These are phyloP conservation scores for Caenorhabditis sinica DNA, from an alignment of 2,888 invertebrate genomes.

Conservation along the genomic window DNA sequence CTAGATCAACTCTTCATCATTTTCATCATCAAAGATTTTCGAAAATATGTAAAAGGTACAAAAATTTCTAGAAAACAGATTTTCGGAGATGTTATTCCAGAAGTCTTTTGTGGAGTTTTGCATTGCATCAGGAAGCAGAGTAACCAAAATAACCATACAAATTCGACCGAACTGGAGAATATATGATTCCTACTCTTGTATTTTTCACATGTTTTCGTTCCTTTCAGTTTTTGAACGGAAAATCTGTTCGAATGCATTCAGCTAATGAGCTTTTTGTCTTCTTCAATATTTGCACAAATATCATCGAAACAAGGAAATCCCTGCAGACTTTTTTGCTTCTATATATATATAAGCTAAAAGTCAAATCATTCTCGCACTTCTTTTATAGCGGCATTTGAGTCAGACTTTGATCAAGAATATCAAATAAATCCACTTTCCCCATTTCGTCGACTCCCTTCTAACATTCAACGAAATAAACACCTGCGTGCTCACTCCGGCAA, in stretches of 20 bases:
- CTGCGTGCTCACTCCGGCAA: constrained; percentile 3
- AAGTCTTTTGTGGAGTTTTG: constrained; percentile 1
- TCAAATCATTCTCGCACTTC: not conserved
- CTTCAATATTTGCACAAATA: not conserved
- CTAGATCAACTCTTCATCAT: constrained; percentile 32
- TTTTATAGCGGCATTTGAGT: not conserved
- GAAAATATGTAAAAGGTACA: constrained; percentile 12
- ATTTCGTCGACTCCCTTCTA: not conserved
- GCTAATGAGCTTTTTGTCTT: not conserved
- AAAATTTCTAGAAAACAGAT: not conserved
- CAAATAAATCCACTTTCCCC: constrained; percentile 1
- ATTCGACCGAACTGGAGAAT: constrained; percentile 3
- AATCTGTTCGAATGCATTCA: not conserved
- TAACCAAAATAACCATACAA: constrained; percentile 6
- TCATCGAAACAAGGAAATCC: not conserved
- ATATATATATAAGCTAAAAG: constrained; percentile 13
- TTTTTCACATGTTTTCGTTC: not conserved
- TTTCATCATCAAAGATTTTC: constrained; percentile 42
- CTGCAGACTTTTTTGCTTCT: not conserved
- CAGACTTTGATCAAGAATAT: constrained; percentile 18
- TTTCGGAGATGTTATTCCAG: not conserved
- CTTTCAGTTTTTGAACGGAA: not conserved
- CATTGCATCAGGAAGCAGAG: constrained; percentile 5
- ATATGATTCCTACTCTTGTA: not conserved
- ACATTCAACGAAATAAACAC: constrained; percentile 8